Base-by-base conservation (phyloP, 2,113 vertebrate genomes). In the Psettodes erumei region DNA sequence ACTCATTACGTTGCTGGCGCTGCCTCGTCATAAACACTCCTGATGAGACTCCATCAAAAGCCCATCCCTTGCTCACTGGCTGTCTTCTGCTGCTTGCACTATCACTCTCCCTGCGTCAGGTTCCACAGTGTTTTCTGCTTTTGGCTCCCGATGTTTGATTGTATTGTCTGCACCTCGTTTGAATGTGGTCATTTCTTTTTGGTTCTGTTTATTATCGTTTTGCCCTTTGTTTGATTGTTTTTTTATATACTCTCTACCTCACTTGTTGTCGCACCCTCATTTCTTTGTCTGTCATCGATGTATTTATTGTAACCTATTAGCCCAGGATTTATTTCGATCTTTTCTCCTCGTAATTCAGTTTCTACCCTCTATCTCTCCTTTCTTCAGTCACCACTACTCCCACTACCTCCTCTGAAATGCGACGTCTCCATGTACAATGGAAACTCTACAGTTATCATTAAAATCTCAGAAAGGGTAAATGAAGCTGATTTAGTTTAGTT, bases 1-100 rank as follows among this genome's bases (percentile, higher is more conserved):
- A 92, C 95, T 96, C 92, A 93, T 96, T 94, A 93, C 92, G 95
- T 94, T 84, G 84, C 82, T 89, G 89, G 90, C 88, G 89, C 88
- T 89, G 83, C 82, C 83, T 89, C 75, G 84, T 93, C 91, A 93
- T 93, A 91, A 93, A 90, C 90, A 92, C 88, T 91, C 81, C 76
- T 87, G 48, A 84, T 82, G 85, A 88, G 87, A 88, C 84, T 93
- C 89, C 89, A 91, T 93, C 91, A 91, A 88, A 88, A 88, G 85
- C 87, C 88, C 84, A 90, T 90, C 88, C 84, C 81, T 83, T 12
- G 55, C 45, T 63, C 67, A 28, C 40, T 61, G 76, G 63, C 76
- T 77, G 53, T 35, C 60, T 40, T 58, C 53, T 71, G 25, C 37
- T 72, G 61, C 58, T 75, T 50, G 42, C 72, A 82, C 35, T 5